A percentile compares a stretch with the other conserved stretches of the same genome.
Evolutionary conservation across 2,888 invertebrate genomes (phyloP).

Genomic region (Axea sp.): DNA sequence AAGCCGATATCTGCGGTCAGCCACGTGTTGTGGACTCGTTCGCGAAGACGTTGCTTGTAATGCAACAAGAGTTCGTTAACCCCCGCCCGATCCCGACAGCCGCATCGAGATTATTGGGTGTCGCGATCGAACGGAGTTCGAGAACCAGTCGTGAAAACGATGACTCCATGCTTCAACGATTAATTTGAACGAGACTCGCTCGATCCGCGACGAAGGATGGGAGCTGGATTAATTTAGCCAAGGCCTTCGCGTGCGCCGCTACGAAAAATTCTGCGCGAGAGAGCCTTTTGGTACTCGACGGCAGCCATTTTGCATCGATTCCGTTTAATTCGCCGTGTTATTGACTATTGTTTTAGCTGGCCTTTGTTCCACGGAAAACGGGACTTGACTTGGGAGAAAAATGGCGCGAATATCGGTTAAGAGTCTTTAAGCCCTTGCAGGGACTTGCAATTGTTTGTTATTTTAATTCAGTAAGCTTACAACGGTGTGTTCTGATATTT

Average conservation of each 20-base stretch:
- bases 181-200: constrained; percentile 58
- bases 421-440: no score
- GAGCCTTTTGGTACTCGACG: constrained; percentile 31
- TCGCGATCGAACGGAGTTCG: constrained; percentile 59
- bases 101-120: constrained; percentile 65
- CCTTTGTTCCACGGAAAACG: no score
- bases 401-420: no score
- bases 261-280: constrained; percentile 29
- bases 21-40: constrained; percentile 56
- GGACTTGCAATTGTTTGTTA: no score
- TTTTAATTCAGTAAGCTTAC: no score
- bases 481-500: no score
- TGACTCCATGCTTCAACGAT: constrained; percentile 56
- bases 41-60: constrained; percentile 56
- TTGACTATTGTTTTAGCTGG: constrained; percentile 23
- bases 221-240: constrained; percentile 58
- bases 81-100: constrained; percentile 62
- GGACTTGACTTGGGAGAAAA: no score
- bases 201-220: constrained; percentile 43
- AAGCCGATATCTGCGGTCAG: constrained; percentile 61
- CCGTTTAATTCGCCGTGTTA: constrained; percentile 32
- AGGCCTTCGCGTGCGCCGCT: constrained; percentile 32
- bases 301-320: constrained; percentile 36
- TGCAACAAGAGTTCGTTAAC: constrained; percentile 64
- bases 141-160: constrained; percentile 63